Conservation (phyloP, 2,888 invertebrate species). For the Ferrisia virgata region DNA sequence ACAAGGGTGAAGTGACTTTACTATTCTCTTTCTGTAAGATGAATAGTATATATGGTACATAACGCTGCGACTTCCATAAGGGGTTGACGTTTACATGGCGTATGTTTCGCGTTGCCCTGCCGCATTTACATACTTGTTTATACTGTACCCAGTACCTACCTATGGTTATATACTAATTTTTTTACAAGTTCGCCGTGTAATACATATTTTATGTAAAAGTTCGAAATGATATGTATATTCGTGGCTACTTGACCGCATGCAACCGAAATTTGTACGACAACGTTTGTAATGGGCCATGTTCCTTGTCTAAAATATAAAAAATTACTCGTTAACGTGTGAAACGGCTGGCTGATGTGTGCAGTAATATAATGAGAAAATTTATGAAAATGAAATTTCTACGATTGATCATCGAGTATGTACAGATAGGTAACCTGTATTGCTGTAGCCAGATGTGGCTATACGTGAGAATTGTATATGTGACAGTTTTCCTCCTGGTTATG, state of each 20-base stretch:
- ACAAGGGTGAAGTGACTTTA: neutral
- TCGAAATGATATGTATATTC: neutral
- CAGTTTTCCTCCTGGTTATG: too few species aligned
- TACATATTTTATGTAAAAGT: neutral
- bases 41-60: neutral
- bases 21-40: neutral
- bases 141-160: too few species aligned
- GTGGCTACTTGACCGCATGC: neutral
- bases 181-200: neutral
- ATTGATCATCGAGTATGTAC: too few species aligned
- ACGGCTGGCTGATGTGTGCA: neutral
- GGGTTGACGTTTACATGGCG: conserved; percentile 9
- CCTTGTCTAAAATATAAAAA: conserved; percentile 1
- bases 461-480: too few species aligned
- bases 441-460: too few species aligned
- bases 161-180: neutral
- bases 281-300: neutral
- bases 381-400: neutral
- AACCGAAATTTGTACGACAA: neutral
- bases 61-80: neutral
- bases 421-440: too few species aligned
- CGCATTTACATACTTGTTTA: conserved; percentile 11
- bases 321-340: neutral
- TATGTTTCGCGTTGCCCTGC: neutral
- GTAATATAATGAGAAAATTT: neutral